Evolutionary conservation across 2,888 invertebrate genomes (phyloP).

Genomic region (Schizotus pectinicornis): DNA sequence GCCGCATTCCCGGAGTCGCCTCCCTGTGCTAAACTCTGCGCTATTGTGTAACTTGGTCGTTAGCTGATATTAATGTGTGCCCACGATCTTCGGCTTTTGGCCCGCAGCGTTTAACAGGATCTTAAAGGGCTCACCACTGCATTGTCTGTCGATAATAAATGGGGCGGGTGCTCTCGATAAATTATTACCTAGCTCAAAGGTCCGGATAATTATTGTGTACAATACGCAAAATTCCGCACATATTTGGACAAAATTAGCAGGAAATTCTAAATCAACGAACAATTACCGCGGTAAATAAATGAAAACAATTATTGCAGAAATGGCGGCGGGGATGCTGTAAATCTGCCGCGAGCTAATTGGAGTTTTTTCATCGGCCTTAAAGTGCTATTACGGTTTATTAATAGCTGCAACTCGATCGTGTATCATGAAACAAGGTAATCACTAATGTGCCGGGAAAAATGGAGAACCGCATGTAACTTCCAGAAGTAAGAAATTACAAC

Average conservation of each 20-base stretch:
- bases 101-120: constrained; percentile 20
- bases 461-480: constrained; percentile 22
- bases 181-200: constrained; percentile 25
- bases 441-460: constrained; percentile 11
- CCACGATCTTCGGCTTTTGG: constrained; percentile 32
- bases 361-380: no score
- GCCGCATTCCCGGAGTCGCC: constrained; percentile 20
- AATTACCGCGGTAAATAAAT: no score
- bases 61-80: constrained; percentile 41
- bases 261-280: background rate
- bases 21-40: constrained; percentile 31
- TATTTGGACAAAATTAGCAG: constrained; percentile 6
- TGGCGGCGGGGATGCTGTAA: no score
- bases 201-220: constrained; percentile 12
- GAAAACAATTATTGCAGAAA: no score
- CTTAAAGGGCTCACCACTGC: constrained; percentile 17
- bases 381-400: constrained; percentile 8
- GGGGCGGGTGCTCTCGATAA: constrained; percentile 14
- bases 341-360: no score
- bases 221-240: constrained; percentile 6
- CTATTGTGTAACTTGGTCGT: constrained; percentile 39
- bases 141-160: constrained; percentile 28
- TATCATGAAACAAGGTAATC: constrained; percentile 11
- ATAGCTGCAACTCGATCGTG: constrained; percentile 7
- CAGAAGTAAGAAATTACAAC: constrained; percentile 26